Conservation (phyloP, 2,888 invertebrate species). For the Tetanocera ferruginea region DNA sequence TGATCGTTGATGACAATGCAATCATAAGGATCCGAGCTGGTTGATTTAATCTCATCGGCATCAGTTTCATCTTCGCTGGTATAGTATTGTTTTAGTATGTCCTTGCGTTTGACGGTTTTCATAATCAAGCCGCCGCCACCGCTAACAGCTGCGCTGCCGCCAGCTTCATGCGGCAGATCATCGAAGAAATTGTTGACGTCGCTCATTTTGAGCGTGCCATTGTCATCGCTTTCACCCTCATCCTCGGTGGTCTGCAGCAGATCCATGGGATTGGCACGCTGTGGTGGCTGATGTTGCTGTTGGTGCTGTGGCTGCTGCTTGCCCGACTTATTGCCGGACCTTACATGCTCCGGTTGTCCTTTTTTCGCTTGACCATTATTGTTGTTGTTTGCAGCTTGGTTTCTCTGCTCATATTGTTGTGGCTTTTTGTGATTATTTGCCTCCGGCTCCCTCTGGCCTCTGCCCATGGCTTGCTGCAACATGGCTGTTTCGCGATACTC, state of each 20-base stretch:
- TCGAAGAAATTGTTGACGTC: slow-evolving; percentile 74
- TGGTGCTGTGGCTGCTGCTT: slow-evolving; percentile 21
- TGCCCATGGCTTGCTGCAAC: slow-evolving; percentile 40
- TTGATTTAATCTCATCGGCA: slow-evolving; percentile 73
- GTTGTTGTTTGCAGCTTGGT: neutral
- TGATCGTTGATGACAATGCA: slow-evolving; percentile 90
- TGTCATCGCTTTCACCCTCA: slow-evolving; percentile 64
- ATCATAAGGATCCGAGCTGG: slow-evolving; percentile 82
- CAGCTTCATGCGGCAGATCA: slow-evolving; percentile 57
- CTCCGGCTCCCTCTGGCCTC: neutral
- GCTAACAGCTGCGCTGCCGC: slow-evolving; percentile 74
- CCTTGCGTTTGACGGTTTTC: slow-evolving; percentile 81
- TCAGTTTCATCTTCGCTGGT: slow-evolving; percentile 74
- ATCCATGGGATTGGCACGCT: slow-evolving; percentile 9
- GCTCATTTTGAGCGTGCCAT: slow-evolving; percentile 67
- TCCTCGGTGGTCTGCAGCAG: slow-evolving; percentile 60
- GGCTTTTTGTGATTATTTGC: slow-evolving; percentile 28
- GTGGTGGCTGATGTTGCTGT: slow-evolving; percentile 32
- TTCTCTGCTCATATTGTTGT: slow-evolving; percentile 30
- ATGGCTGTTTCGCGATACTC: slow-evolving; percentile 44
- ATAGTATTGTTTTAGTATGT: slow-evolving; percentile 80
- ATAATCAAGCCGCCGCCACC: slow-evolving; percentile 75
- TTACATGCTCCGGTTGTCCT: neutral
- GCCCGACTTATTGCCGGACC: slow-evolving; percentile 49
- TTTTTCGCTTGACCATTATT: slow-evolving; percentile 9